Evolutionary conservation across 2,113 vertebrate genomes (phyloP).

Genomic region (Spea bombifrons): DNA sequence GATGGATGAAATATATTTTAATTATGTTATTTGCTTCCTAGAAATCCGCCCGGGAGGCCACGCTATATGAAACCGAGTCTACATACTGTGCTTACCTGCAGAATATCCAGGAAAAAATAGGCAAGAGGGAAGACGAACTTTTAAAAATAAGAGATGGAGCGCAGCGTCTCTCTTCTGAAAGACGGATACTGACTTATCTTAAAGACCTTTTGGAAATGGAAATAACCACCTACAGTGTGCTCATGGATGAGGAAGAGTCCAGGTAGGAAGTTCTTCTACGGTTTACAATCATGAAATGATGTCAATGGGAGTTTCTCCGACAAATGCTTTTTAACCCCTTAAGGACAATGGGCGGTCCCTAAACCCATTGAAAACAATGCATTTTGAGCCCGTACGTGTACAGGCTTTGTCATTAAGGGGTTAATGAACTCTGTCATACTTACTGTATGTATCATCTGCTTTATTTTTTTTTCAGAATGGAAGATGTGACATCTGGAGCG

Average conservation of each 20-base stretch:
- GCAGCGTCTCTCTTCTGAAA: slow-evolving; percentile 53
- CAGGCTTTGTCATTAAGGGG: too few relatives aligned
- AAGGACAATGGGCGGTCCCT: too few relatives aligned
- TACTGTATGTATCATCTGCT: neutral
- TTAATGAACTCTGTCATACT: too few relatives aligned
- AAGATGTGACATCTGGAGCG: neutral
- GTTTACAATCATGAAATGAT: neutral
- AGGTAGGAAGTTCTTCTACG: slow-evolving; percentile 42
- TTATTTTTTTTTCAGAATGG: slow-evolving; percentile 1
- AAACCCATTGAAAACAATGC: too few relatives aligned
- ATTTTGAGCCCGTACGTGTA: too few relatives aligned
- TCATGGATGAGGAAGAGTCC: slow-evolving; percentile 59
- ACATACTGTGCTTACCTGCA: slow-evolving; percentile 48
- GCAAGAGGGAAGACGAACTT: slow-evolving; percentile 55
- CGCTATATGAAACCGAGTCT: slow-evolving; percentile 42
- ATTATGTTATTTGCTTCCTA: slow-evolving; percentile 33
- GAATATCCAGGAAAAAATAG: slow-evolving; percentile 55
- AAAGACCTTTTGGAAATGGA: slow-evolving; percentile 69
- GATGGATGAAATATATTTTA: neutral
- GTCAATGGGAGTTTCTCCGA: too few relatives aligned
- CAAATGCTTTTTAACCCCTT: too few relatives aligned
- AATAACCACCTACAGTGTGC: slow-evolving; percentile 66
- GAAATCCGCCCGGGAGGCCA: slow-evolving; percentile 53
- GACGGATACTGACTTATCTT: slow-evolving; percentile 61
- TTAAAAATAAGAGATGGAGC: slow-evolving; percentile 50